phyloP scores from a whole-genome alignment of 2,113 vertebrate genomes.

The Notothenia rossii region DNA sequence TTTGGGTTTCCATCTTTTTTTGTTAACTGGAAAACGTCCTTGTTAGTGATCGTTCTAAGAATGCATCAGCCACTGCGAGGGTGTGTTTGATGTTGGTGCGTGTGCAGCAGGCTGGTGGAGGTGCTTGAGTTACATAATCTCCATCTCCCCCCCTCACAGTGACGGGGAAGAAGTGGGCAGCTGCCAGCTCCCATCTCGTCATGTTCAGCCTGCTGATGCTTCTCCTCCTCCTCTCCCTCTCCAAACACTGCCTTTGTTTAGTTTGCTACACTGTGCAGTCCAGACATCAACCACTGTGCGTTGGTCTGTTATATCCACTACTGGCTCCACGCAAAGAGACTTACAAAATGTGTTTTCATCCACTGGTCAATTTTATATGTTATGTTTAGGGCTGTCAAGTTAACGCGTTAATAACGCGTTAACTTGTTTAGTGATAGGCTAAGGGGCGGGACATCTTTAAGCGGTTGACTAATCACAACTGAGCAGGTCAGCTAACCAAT shows the following conservation, averaged over 20 bases:
- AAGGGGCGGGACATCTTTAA: too few relatives aligned
- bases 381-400: too few relatives aligned
- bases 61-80: slow-evolving; percentile 17
- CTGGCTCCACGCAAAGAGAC: slow-evolving; percentile 13
- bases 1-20: neutral
- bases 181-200: slow-evolving; percentile 72
- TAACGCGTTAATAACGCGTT: too few relatives aligned
- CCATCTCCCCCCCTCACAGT: slow-evolving; percentile 47
- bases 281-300: slow-evolving; percentile 9
- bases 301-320: neutral
- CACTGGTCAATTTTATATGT: too few relatives aligned
- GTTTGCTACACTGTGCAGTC: neutral
- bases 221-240: slow-evolving; percentile 13
- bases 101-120: slow-evolving; percentile 57
- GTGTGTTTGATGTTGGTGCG: slow-evolving; percentile 38
- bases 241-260: neutral
- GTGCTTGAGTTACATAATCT: slow-evolving; percentile 70
- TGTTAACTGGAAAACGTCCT: slow-evolving; percentile 17
- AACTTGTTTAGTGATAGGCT: too few relatives aligned
- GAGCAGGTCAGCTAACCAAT: too few relatives aligned
- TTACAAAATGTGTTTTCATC: neutral
- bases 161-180: slow-evolving; percentile 59
- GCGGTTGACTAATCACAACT: too few relatives aligned
- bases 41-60: slow-evolving; percentile 6
- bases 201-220: slow-evolving; percentile 50